A percentile compares a stretch with the other conserved stretches of the same genome.
Conservation (phyloP, 2,797 vertebrate species). For the Columba guinea region DNA sequence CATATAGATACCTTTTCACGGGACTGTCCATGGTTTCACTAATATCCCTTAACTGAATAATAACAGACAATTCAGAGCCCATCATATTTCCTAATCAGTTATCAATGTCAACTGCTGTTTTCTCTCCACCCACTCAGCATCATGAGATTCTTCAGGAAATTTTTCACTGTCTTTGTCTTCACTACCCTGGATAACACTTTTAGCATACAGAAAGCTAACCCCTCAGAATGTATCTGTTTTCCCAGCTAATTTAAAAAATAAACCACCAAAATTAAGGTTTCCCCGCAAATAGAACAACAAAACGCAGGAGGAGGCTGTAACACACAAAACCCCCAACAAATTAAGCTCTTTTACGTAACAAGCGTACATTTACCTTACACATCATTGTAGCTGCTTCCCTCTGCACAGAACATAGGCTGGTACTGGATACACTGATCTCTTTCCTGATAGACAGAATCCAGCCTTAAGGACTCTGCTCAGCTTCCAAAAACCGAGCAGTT, state of each 20-base stretch:
- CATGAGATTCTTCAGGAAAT: background rate
- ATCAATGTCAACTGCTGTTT: background rate
- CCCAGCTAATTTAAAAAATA: background rate
- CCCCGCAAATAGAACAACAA: background rate
- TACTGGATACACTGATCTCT: background rate
- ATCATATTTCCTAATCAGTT: background rate
- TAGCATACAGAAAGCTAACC: background rate
- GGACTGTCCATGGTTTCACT: background rate
- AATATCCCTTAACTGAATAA: background rate
- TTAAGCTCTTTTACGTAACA: background rate
- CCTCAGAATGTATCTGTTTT: accelerated
- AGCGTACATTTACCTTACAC: background rate
- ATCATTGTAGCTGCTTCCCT: background rate
- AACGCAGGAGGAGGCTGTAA: background rate
- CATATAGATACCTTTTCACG: background rate
- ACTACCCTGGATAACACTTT: background rate
- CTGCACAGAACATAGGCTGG: background rate
- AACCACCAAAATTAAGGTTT: background rate
- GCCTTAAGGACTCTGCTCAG: background rate
- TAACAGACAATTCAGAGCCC: background rate
- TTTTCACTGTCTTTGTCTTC: background rate
- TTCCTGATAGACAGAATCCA: background rate
- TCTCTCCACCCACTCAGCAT: background rate
- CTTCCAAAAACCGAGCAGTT: background rate
- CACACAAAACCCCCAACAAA: background rate